Conservation (phyloP, 2,797 vertebrate species). For the Hyperoplus lanceolatus region DNA sequence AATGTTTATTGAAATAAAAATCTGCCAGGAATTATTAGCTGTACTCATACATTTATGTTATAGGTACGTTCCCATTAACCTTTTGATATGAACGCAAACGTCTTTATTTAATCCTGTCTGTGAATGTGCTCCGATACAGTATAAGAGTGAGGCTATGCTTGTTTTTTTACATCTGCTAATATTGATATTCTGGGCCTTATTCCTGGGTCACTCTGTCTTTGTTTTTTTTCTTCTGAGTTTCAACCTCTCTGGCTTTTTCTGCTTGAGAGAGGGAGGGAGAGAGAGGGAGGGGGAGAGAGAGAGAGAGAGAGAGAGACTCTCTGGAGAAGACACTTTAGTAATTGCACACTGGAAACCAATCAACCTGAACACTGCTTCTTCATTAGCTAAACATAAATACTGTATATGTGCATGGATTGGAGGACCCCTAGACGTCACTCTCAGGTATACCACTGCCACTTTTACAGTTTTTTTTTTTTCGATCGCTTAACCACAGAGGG, state of each 20-base stretch:
- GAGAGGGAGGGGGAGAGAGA: too few species aligned
- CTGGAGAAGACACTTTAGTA: conserved; percentile 83
- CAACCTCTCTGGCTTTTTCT: conserved; percentile 67
- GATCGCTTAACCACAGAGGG: too few species aligned
- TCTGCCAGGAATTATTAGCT: conserved; percentile 50
- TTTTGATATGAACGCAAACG: conserved; percentile 46
- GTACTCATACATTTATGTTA: conserved; percentile 39
- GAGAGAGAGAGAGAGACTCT: conserved; percentile 52
- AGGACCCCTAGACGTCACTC: conserved; percentile 77
- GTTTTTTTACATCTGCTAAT: conserved; percentile 39
- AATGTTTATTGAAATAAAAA: conserved; percentile 70
- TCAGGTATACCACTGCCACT: conserved; percentile 65
- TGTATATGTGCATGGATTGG: conserved; percentile 72
- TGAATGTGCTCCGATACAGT: conserved; percentile 37
- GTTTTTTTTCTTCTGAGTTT: conserved; percentile 11
- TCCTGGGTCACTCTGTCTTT: conserved; percentile 41
- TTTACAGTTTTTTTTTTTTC: too few species aligned
- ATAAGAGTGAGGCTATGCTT: conserved; percentile 33
- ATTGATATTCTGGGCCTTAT: conserved; percentile 40
- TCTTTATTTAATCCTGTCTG: conserved; percentile 59
- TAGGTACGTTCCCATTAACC: conserved; percentile 44
- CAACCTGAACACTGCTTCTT: conserved; percentile 86
- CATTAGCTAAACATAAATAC: conserved; percentile 87
- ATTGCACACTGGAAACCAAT: conserved; percentile 89
- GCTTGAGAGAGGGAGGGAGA: conserved; percentile 66